Percentiles rank a stretch among this genome's conserved stretches.
These are phyloP conservation scores for Euplexia lucipara DNA, from an alignment of 2,888 invertebrate genomes.

Conservation along the genomic window DNA sequence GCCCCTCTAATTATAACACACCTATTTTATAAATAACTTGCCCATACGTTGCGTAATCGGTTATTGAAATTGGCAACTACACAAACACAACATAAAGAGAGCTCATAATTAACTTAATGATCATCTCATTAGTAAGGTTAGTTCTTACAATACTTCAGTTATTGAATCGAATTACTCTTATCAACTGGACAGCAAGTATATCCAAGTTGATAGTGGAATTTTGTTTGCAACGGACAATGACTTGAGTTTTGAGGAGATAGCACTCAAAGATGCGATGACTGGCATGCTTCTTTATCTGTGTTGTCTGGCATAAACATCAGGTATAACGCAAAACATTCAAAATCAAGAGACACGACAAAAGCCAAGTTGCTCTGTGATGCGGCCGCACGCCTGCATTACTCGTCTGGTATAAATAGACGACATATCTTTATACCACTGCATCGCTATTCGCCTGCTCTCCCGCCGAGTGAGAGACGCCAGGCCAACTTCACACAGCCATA, in stretches of 20 bases:
- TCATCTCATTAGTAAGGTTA: conserved; percentile 39
- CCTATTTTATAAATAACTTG: conserved; percentile 45
- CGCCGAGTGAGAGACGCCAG: conserved; percentile 83
- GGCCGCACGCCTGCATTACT: conserved; percentile 82
- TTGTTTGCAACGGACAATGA: conserved; percentile 13
- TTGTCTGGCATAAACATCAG: conserved; percentile 51
- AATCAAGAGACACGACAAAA: conserved; percentile 81
- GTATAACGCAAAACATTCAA: conserved; percentile 74
- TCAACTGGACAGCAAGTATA: conserved; percentile 4
- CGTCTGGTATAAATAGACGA: conserved; percentile 87
- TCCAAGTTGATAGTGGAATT: no score
- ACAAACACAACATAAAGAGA: conserved; percentile 36
- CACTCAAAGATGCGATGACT: conserved; percentile 32
- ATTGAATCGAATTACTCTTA: conserved; percentile 37
- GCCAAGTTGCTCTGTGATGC: conserved; percentile 76
- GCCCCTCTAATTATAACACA: conserved; percentile 50
- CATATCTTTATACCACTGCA: conserved; percentile 85
- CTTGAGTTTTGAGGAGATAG: conserved; percentile 28
- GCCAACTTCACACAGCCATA: conserved; percentile 74
- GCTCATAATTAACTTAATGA: conserved; percentile 39
- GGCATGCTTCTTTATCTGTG: conserved; percentile 30
- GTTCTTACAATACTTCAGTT: conserved; percentile 33
- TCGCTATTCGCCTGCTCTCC: conserved; percentile 85
- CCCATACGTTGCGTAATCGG: conserved; percentile 52
- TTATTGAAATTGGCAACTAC: conserved; percentile 61